Percentiles rank a stretch among this genome's conserved stretches.
Evolutionary conservation across 2,797 vertebrate species (phyloP).

Genomic region (Neomorphus geoffroyi): DNA sequence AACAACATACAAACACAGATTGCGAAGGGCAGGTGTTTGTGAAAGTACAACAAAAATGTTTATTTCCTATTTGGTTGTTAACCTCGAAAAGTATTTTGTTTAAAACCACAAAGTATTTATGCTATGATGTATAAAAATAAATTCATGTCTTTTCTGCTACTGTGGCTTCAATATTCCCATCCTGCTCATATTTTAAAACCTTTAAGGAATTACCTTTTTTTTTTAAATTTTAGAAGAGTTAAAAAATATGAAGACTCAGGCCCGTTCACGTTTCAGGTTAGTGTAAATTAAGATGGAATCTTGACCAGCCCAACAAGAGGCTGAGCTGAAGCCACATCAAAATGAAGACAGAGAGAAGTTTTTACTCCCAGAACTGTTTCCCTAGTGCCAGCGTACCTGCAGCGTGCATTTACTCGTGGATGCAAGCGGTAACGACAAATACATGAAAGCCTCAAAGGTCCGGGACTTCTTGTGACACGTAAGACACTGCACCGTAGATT

Average conservation of each 20-base stretch:
- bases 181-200: not conserved
- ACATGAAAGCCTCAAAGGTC: conserved; percentile 99
- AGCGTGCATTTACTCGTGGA: conserved; percentile 94
- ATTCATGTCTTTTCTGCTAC: not conserved
- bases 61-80: not conserved
- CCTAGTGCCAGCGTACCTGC: conserved; percentile 79
- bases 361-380: not conserved
- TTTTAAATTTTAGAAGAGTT: not conserved
- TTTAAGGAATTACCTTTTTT: not conserved
- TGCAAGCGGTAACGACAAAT: conserved; percentile 91
- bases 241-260: not conserved
- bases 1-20: not conserved
- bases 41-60: not conserved
- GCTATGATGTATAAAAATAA: not conserved
- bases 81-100: not conserved
- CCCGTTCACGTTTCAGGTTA: not conserved
- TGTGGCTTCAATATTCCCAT: not conserved
- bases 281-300: not conserved
- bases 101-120: not conserved
- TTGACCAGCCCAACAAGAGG: not conserved
- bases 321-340: not conserved
- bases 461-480: conserved; percentile 93
- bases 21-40: not conserved
- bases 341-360: not conserved
- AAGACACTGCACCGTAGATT: conserved; percentile 96